These are phyloP conservation scores for Drymonia ruficornis DNA, from an alignment of 2,888 invertebrate genomes.

Conservation along the genomic window DNA sequence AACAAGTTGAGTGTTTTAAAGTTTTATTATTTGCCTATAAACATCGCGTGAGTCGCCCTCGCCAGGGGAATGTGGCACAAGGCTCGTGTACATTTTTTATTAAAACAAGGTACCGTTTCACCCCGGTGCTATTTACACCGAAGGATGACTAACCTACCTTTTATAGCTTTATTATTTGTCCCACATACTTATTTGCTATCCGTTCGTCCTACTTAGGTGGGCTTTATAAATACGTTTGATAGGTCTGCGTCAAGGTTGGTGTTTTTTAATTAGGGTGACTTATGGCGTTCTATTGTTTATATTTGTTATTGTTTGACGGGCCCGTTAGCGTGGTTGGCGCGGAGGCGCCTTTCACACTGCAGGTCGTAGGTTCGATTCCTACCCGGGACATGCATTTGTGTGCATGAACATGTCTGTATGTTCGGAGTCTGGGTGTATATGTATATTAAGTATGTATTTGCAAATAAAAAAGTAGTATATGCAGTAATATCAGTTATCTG, in stretches of 20 bases:
- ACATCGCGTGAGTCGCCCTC: slow-evolving; percentile 36
- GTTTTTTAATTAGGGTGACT: not conserved
- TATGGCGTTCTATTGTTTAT: slow-evolving; percentile 27
- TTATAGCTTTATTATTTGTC: slow-evolving; percentile 16
- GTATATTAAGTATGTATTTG: too few relatives aligned
- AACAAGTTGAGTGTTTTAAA: slow-evolving; percentile 26
- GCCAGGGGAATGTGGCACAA: slow-evolving; percentile 38
- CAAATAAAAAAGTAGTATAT: too few relatives aligned
- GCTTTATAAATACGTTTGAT: not conserved
- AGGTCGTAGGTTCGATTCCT: too few relatives aligned
- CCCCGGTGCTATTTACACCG: slow-evolving; percentile 19
- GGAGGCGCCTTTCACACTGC: too few relatives aligned
- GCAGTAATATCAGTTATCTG: too few relatives aligned
- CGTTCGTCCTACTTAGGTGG: slow-evolving; percentile 12
- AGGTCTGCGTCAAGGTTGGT: not conserved
- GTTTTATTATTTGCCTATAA: slow-evolving; percentile 38
- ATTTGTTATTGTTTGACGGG: too few relatives aligned
- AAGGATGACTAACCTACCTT: slow-evolving; percentile 21
- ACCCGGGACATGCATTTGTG: too few relatives aligned
- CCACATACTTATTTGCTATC: slow-evolving; percentile 7
- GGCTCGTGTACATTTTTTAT: slow-evolving; percentile 30
- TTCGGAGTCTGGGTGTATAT: too few relatives aligned
- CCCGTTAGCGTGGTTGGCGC: too few relatives aligned
- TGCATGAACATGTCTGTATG: too few relatives aligned
- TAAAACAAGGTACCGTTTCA: slow-evolving; percentile 8